Evolutionary conservation across 1,140 invertebrate species (phyloP).

Genomic region (Brachionus angularis): DNA sequence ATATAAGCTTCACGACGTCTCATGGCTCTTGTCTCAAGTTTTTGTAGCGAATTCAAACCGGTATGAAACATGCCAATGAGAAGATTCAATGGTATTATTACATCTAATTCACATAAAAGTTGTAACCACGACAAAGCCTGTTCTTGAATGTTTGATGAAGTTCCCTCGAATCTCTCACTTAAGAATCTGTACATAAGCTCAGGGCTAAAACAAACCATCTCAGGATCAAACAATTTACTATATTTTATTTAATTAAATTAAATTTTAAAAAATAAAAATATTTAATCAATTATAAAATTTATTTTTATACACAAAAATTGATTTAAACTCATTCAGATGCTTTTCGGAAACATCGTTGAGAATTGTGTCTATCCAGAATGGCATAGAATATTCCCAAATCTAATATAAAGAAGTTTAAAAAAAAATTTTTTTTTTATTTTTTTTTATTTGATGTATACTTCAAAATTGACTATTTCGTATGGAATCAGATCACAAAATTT

Average conservation of each 20-base stretch:
- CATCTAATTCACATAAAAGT: constrained; percentile 30
- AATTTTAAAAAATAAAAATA: not conserved
- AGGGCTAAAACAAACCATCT: constrained; percentile 8
- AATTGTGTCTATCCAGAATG: constrained; percentile 95
- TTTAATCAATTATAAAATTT: not conserved
- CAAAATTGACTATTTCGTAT: constrained; percentile 89
- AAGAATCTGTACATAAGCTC: constrained; percentile 40
- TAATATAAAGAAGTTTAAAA: constrained; percentile 45
- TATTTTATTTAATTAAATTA: not conserved
- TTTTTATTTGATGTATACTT: constrained; percentile 61
- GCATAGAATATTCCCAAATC: constrained; percentile 95
- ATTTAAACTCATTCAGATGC: constrained; percentile 82
- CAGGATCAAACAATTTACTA: constrained; percentile 44
- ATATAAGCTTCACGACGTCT: constrained; percentile 5
- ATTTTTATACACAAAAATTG: constrained; percentile 70
- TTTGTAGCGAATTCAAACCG: constrained; percentile 36
- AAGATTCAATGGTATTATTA: not conserved
- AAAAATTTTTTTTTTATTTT: not conserved
- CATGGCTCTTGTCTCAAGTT: constrained; percentile 40
- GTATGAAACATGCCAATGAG: constrained; percentile 21
- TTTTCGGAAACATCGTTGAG: constrained; percentile 87
- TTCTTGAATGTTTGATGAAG: constrained; percentile 41
- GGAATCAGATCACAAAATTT: constrained; percentile 89
- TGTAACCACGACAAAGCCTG: constrained; percentile 39
- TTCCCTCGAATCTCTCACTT: constrained; percentile 32